Conservation (phyloP, 2,797 vertebrate genomes). For the Rhinophrynus dorsalis region DNA sequence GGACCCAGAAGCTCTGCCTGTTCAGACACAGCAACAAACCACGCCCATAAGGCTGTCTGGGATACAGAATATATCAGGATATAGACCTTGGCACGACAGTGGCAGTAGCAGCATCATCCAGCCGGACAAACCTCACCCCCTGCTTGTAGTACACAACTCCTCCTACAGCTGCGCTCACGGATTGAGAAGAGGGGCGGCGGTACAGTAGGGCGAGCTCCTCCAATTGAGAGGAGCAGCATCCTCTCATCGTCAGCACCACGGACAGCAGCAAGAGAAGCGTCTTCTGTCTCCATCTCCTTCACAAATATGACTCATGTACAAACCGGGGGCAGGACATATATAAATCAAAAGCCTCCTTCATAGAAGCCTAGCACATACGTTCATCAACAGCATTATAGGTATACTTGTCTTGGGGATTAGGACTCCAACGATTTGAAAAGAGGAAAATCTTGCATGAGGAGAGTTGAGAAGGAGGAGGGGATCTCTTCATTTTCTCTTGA, state of each 20-base stretch:
- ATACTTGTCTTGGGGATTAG: not conserved
- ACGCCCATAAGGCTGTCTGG: not conserved
- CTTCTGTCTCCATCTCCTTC: slow-evolving; percentile 3
- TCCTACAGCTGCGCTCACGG: slow-evolving; percentile 21
- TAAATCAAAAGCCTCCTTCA: not conserved
- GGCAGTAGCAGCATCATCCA: not conserved
- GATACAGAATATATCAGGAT: not conserved
- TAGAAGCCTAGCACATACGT: not conserved
- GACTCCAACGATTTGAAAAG: not conserved
- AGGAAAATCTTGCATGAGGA: not conserved
- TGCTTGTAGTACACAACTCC: slow-evolving; percentile 10
- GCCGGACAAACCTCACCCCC: not conserved
- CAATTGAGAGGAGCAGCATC: slow-evolving; percentile 12
- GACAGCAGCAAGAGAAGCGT: slow-evolving; percentile 4
- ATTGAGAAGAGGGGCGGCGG: slow-evolving; percentile 30
- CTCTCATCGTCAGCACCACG: slow-evolving; percentile 23
- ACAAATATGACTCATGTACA: not conserved
- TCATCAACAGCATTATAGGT: not conserved
- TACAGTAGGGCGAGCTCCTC: not conserved
- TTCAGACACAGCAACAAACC: no score
- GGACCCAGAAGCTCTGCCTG: no score
- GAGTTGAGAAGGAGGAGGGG: not conserved
- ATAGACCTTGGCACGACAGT: not conserved
- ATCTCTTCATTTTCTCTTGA: not conserved
- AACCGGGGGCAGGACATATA: not conserved